Evolutionary conservation across 2,888 invertebrate genomes (phyloP).

Genomic region (Hydrotaea diabolus): DNA sequence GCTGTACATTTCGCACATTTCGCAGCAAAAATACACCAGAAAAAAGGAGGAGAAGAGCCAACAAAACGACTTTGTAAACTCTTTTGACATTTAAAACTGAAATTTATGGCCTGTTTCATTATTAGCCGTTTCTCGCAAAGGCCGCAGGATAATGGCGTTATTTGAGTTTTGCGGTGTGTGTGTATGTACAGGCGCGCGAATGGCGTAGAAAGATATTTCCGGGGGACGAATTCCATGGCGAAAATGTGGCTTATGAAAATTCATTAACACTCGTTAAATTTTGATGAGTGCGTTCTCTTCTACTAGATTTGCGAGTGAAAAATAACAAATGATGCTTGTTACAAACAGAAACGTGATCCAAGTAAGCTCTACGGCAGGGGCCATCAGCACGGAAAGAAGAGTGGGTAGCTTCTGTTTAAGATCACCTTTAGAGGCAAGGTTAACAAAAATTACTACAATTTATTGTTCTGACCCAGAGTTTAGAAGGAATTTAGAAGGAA

Average conservation of each 20-base stretch:
- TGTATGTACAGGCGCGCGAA: neutral
- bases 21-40: neutral
- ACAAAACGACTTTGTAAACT: slow-evolving; percentile 1
- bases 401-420: neutral
- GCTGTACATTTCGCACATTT: neutral
- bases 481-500: no score
- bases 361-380: neutral
- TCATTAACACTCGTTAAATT: slow-evolving; percentile 34
- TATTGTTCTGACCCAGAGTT: no score
- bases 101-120: slow-evolving; percentile 56
- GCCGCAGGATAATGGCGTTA: neutral
- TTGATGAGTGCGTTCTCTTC: slow-evolving; percentile 1
- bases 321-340: slow-evolving; percentile 25
- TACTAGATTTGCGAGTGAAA: neutral
- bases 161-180: neutral
- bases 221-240: neutral
- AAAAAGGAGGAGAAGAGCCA: neutral
- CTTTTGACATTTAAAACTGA: slow-evolving; percentile 57
- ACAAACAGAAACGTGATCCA: neutral
- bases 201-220: neutral
- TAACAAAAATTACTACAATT: no score
- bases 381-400: no score
- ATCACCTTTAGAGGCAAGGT: no score
- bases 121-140: slow-evolving; percentile 11
- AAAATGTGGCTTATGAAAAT: slow-evolving; percentile 21